Percentiles rank a stretch among this genome's conserved stretches.
Evolutionary conservation across 2,113 vertebrate species (phyloP).

Genomic region (Gulo gulo): DNA sequence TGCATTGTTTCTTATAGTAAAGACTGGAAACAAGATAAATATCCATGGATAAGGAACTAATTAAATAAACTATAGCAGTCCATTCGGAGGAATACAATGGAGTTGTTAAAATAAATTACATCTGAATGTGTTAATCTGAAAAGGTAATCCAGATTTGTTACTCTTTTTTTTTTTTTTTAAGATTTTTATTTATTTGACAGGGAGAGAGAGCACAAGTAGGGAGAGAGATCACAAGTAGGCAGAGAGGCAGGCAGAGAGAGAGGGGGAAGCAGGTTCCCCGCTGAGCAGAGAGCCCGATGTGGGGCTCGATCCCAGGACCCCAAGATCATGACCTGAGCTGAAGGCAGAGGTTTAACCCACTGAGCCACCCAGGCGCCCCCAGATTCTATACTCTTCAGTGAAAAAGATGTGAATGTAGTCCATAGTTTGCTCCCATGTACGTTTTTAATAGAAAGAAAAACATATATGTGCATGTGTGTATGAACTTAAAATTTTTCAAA

Average conservation of each 20-base stretch:
- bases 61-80: not conserved
- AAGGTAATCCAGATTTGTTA: not conserved
- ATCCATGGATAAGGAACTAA: not conserved
- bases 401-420: not conserved
- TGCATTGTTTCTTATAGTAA: not conserved
- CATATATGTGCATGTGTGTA: not conserved
- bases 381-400: not conserved
- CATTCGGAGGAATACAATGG: not conserved
- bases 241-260: too few species aligned
- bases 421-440: not conserved
- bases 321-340: too few species aligned
- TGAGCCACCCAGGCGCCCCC: not conserved
- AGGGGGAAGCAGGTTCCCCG: too few species aligned
- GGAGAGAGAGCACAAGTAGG: too few species aligned
- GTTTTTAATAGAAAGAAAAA: conserved; percentile 24
- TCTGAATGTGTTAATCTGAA: not conserved
- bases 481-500: not conserved
- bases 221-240: too few species aligned
- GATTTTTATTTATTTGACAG: too few species aligned
- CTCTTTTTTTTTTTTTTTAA: not conserved
- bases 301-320: too few species aligned
- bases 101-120: not conserved
- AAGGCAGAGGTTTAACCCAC: too few species aligned
- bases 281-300: too few species aligned
- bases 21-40: conserved; percentile 14